Conservation (phyloP, 37 sponge, comb jelly and placozoan genomes). For the Crambe crambe region DNA sequence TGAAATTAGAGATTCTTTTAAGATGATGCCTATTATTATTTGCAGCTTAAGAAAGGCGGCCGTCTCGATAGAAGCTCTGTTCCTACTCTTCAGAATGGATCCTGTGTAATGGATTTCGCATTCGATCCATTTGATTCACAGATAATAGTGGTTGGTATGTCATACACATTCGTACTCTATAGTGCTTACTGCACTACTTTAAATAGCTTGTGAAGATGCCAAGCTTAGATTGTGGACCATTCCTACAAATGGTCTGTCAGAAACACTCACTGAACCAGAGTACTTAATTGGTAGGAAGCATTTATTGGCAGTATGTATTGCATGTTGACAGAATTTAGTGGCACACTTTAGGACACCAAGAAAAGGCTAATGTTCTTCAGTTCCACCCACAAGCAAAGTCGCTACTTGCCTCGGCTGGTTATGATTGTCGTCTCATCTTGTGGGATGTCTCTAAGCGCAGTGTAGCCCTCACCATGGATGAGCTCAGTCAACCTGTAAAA, state of each 20-base stretch:
- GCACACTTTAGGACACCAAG: constrained; percentile 69
- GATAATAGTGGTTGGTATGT: constrained; percentile 75
- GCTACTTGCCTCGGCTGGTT: constrained; percentile 71
- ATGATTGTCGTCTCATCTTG: constrained; percentile 65
- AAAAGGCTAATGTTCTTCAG: constrained; percentile 72
- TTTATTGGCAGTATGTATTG: no score
- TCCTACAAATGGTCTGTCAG: constrained; percentile 55
- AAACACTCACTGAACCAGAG: constrained; percentile 60
- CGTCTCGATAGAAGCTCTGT: constrained; percentile 46
- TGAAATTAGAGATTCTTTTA: background rate
- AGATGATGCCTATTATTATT: background rate
- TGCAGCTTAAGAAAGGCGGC: constrained; percentile 54
- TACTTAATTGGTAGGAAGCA: constrained; percentile 49
- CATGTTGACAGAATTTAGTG: background rate
- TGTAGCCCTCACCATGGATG: constrained; percentile 11
- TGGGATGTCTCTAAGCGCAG: constrained; percentile 66
- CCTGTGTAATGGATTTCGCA: constrained; percentile 73
- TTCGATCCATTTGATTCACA: constrained; percentile 79
- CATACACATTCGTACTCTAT: background rate
- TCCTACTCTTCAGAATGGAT: constrained; percentile 68
- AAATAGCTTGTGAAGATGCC: constrained; percentile 83
- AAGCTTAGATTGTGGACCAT: constrained; percentile 76
- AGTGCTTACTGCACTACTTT: no score
- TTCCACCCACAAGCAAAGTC: constrained; percentile 85
- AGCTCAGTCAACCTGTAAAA: background rate